A percentile compares a stretch with the other conserved stretches of the same genome.
Conservation (phyloP, 2,888 invertebrate species). For the Athalia cordata region DNA sequence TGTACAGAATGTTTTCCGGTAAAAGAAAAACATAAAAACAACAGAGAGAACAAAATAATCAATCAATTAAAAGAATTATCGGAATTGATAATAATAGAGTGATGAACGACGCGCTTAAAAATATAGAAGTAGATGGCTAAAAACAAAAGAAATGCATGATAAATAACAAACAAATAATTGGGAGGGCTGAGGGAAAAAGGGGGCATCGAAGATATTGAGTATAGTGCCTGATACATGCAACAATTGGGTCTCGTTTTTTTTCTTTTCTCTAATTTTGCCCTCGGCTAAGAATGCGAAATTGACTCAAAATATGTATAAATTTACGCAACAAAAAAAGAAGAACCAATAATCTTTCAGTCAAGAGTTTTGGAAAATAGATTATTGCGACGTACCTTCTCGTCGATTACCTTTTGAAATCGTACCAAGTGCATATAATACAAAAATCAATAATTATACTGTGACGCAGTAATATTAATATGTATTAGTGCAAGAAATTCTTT, state of each 20-base stretch:
- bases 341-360: background rate
- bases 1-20: conserved; percentile 38
- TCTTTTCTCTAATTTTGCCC: background rate
- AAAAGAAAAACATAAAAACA: background rate
- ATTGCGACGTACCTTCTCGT: conserved; percentile 42
- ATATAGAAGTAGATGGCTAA: background rate
- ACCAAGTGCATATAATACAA: conserved; percentile 25
- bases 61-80: conserved; percentile 14
- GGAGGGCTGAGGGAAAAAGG: background rate
- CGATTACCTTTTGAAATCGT: conserved; percentile 34
- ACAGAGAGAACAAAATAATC: background rate
- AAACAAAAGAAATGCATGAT: background rate
- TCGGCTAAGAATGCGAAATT: conserved; percentile 2
- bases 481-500: too few relatives aligned
- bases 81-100: conserved; percentile 37
- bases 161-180: background rate
- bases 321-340: background rate
- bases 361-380: conserved; percentile 15
- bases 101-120: conserved; percentile 13
- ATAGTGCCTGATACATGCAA: conserved; percentile 28
- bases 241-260: conserved; percentile 23
- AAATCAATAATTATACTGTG: background rate
- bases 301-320: background rate
- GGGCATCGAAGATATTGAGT: conserved; percentile 27
- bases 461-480: background rate